A percentile compares a stretch with the other conserved stretches of the same genome.
Conservation (phyloP, 2,113 vertebrate genomes). For the Lophochroa leadbeateri region DNA sequence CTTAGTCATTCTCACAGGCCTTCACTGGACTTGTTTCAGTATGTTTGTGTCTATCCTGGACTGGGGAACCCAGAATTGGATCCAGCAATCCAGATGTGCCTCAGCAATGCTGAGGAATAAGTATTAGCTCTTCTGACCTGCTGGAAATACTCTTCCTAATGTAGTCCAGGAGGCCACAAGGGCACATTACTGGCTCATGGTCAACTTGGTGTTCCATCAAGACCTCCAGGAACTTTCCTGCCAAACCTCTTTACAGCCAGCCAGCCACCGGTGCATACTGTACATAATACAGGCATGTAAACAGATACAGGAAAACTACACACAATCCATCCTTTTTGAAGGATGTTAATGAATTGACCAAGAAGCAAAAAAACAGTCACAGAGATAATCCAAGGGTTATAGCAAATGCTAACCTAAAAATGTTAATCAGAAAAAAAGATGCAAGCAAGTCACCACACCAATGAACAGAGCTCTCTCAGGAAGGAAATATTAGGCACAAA, state of each 20-base stretch:
- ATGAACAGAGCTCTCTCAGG: background rate
- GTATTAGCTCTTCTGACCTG: background rate
- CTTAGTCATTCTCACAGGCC: too few species aligned
- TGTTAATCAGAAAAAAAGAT: background rate
- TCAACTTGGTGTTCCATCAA: background rate
- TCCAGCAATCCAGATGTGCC: background rate
- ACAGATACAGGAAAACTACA: background rate
- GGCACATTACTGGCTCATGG: background rate
- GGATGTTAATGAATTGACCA: background rate
- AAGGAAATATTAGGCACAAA: background rate
- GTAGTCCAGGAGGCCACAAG: background rate
- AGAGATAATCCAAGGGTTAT: background rate
- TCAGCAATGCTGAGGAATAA: background rate
- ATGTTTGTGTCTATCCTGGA: background rate
- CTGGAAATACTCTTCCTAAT: background rate
- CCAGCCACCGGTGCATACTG: fast-evolving
- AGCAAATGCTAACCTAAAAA: background rate
- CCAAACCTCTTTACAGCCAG: background rate
- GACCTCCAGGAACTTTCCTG: background rate
- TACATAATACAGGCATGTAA: background rate
- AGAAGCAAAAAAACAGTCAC: background rate
- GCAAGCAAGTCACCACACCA: background rate
- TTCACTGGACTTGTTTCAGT: background rate
- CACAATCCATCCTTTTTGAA: background rate
- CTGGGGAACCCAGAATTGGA: background rate